phyloP scores from a whole-genome alignment of 1,140 invertebrate species.

The Bombus turneri region DNA sequence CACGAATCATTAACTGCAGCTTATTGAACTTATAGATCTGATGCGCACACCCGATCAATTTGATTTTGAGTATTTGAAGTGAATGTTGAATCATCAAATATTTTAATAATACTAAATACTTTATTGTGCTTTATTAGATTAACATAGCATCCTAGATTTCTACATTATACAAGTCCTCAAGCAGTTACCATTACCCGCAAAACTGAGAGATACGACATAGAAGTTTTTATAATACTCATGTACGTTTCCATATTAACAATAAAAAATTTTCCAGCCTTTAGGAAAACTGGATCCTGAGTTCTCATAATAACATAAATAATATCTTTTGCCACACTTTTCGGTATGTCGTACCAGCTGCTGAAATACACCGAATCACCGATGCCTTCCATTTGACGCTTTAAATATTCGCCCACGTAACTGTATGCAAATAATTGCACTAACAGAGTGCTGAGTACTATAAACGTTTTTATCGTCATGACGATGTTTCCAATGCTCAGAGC shows the following conservation, averaged over 20 bases:
- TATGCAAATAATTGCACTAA: constrained; percentile 27
- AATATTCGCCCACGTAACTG: too few relatives aligned
- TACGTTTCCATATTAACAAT: constrained; percentile 54
- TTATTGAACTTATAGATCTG: not conserved
- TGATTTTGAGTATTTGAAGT: too few relatives aligned
- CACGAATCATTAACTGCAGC: too few relatives aligned
- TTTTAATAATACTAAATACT: too few relatives aligned
- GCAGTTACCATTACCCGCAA: constrained; percentile 48
- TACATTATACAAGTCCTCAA: too few relatives aligned
- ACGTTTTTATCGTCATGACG: constrained; percentile 35
- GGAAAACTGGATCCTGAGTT: constrained; percentile 15
- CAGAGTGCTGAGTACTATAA: not conserved
- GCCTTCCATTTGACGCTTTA: too few relatives aligned
- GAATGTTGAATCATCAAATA: too few relatives aligned
- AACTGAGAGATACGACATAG: constrained; percentile 57
- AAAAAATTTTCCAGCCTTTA: constrained; percentile 45
- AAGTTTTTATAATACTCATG: constrained; percentile 58
- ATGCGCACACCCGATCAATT: not conserved
- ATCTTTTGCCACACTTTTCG: too few relatives aligned
- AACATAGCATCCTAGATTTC: too few relatives aligned
- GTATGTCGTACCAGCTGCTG: too few relatives aligned
- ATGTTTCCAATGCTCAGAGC: constrained; percentile 20
- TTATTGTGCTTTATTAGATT: too few relatives aligned
- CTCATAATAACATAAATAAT: constrained; percentile 16
- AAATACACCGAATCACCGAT: too few relatives aligned